phyloP scores from a whole-genome alignment of 2,888 invertebrate genomes.

The Rutpela maculata region DNA sequence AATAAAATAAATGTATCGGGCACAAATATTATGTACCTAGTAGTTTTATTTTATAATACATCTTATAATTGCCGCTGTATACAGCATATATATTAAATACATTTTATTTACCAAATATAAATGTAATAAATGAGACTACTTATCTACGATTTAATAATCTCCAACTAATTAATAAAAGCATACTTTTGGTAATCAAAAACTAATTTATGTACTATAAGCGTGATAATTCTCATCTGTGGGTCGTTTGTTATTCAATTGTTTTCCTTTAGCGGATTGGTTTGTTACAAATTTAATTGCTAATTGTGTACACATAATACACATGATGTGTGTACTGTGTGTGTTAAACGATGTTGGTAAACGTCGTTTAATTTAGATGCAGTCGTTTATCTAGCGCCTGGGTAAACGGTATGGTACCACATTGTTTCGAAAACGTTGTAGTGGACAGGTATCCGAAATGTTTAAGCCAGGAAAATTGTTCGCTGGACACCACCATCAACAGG shows the following conservation, averaged over 20 bases:
- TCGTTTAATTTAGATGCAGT: slow-evolving; percentile 22
- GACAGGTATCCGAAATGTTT: slow-evolving; percentile 41
- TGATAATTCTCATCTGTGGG: slow-evolving; percentile 8
- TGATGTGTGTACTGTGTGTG: slow-evolving; percentile 12
- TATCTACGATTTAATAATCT: slow-evolving; percentile 20
- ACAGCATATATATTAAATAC: neutral
- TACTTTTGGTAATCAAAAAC: slow-evolving; percentile 27
- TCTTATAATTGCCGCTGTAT: neutral
- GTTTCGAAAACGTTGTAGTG: neutral
- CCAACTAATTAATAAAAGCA: neutral
- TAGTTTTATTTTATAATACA: neutral
- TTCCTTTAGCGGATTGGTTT: slow-evolving; percentile 32
- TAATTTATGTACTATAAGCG: slow-evolving; percentile 1
- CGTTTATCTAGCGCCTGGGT: slow-evolving; percentile 10
- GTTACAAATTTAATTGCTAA: slow-evolving; percentile 30
- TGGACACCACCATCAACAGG: slow-evolving; percentile 44
- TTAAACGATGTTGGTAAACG: slow-evolving; percentile 31
- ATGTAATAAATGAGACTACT: slow-evolving; percentile 4
- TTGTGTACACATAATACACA: slow-evolving; percentile 32
- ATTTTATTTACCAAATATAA: slow-evolving; percentile 14
- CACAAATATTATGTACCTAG: neutral
- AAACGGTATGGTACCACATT: slow-evolving; percentile 11
- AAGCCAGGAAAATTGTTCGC: slow-evolving; percentile 45
- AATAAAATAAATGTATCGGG: neutral
- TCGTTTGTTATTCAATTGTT: slow-evolving; percentile 26